Conservation (phyloP, 2,797 vertebrate species). For the Thaleichthys pacificus region DNA sequence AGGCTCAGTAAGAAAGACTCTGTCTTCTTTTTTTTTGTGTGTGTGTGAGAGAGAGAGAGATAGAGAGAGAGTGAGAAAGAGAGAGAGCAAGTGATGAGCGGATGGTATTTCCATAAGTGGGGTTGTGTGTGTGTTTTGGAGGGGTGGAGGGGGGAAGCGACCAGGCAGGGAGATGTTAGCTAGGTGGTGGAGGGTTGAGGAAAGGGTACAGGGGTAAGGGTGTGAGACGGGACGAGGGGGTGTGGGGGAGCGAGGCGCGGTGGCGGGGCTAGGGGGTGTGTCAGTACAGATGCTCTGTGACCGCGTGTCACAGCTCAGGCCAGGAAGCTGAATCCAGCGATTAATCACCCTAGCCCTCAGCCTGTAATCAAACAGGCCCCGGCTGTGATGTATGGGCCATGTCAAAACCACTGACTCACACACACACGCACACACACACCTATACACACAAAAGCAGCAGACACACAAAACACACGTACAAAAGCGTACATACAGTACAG, state of each 20-base stretch:
- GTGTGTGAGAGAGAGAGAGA: no score
- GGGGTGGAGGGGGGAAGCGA: background rate
- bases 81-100: background rate
- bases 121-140: background rate
- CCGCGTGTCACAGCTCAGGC: slow-evolving; percentile 96
- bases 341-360: slow-evolving; percentile 98
- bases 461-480: slow-evolving; percentile 22
- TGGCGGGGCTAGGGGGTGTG: slow-evolving; percentile 70
- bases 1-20: no score
- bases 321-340: slow-evolving; percentile 96
- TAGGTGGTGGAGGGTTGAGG: slow-evolving; percentile 48
- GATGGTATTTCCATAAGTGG: background rate
- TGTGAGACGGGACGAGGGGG: slow-evolving; percentile 36
- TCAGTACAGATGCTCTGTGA: slow-evolving; percentile 99
- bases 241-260: slow-evolving; percentile 40
- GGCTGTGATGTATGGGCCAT: slow-evolving; percentile 98
- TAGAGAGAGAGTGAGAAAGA: background rate
- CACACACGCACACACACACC: slow-evolving; percentile 47
- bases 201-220: slow-evolving; percentile 40
- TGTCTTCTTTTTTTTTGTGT: no score
- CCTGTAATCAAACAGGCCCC: slow-evolving; percentile 98
- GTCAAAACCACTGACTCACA: slow-evolving; percentile 85
- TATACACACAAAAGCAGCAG: slow-evolving; percentile 38
- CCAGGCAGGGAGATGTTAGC: slow-evolving; percentile 60
- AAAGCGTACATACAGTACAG: slow-evolving; percentile 36